Evolutionary conservation across 2,797 vertebrate species (phyloP).

Genomic region (Scarus forsteni): DNA sequence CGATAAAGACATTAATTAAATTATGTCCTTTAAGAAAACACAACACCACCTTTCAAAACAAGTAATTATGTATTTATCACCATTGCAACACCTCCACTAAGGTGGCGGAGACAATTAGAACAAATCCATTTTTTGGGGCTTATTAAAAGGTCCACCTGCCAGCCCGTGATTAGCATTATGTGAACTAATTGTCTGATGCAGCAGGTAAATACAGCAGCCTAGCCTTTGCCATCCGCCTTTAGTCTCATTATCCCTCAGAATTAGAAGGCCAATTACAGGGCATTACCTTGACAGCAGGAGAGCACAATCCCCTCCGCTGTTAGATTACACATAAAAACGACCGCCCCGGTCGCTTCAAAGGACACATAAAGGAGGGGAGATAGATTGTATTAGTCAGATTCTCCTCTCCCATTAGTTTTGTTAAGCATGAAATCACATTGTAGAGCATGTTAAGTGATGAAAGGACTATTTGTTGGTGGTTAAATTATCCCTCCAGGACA

Average conservation of each 20-base stretch:
- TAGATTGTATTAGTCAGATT: conserved; percentile 26
- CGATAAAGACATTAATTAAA: not conserved
- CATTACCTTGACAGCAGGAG: conserved; percentile 70
- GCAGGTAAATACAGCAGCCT: conserved; percentile 63
- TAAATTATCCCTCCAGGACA: conserved; percentile 28
- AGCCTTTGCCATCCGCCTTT: conserved; percentile 55
- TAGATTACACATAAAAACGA: conserved; percentile 51
- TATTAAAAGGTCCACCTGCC: conserved; percentile 60
- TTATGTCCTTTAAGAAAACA: not conserved
- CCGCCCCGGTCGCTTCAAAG: conserved; percentile 33
- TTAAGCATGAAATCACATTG: conserved; percentile 35
- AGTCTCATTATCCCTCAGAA: conserved; percentile 71
- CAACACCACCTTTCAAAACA: not conserved
- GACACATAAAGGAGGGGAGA: conserved; percentile 13
- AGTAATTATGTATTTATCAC: conserved; percentile 33
- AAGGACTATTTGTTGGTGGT: conserved; percentile 17
- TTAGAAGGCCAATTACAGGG: conserved; percentile 75
- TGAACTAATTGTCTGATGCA: conserved; percentile 53
- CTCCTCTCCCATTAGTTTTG: conserved; percentile 34
- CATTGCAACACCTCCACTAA: not conserved
- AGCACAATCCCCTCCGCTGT: conserved; percentile 38
- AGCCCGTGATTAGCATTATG: conserved; percentile 52
- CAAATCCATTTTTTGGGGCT: conserved; percentile 30
- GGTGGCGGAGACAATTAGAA: conserved; percentile 18
- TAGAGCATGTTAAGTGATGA: conserved; percentile 30